Base-by-base conservation (phyloP, 1,140 invertebrate species). In the Solen grandis region DNA sequence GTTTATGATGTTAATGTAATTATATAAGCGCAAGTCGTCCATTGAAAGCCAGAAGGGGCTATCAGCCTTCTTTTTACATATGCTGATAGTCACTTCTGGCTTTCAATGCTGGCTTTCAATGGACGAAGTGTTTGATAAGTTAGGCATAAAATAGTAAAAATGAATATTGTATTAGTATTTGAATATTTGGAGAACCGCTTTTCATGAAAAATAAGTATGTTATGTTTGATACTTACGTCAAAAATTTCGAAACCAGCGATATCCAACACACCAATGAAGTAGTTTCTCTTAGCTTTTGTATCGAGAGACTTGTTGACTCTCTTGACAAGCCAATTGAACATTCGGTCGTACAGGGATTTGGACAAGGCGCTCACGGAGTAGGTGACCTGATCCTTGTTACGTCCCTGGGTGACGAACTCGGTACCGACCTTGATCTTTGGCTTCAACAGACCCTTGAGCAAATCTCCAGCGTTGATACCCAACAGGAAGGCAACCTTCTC, bases 191-290 rank as follows among this genome's bases (percentile, higher is more conserved):
- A 22, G 19, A 14, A 5, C 5, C 25, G n/a, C n/a, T n/a, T n/a
- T n/a, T n/a, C 25, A 27, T 16, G 5, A 22, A 25, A 10, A 25
- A 35, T 16, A 73, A 31, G 70, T 33, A 72, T 57, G 27, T 27
- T n/a, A 72, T 38, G 3, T 1, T 29, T 31, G 19, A 46, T n/a
- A 84, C 96, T 97, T 94, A 98, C 97, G 94, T 99, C 98, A 95
- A 99, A 99, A 94, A 99, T 99, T 94, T 99, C 98, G 94, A 99
- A 99, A 95, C 98, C 98, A 94, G 98, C 98, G 95, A 99, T 99
- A 97, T 99, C 98, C 95, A 99, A 95, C 94, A 99, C 98, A 97
- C 98, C 94, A 93, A 99, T 99, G 94, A 98, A 99, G 94, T 97
- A 96, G 93, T 97, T 96, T 93, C 97, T 96, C 94, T 98, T 98